phyloP scores from a whole-genome alignment of 2,888 invertebrate genomes.

The Ormyrus rosae region DNA sequence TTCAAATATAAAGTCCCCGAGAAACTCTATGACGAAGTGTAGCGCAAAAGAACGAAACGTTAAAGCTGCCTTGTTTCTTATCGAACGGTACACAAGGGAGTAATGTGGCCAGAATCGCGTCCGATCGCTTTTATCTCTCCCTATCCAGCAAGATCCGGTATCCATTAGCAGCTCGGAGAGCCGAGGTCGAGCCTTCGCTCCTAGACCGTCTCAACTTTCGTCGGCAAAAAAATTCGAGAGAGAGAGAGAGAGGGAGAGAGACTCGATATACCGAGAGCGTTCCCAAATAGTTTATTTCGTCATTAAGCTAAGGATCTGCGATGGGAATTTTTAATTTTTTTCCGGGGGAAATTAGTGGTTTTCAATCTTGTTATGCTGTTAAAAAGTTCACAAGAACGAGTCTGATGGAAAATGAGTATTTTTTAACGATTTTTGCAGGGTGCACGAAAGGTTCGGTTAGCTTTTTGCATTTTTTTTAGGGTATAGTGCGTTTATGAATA shows the following conservation, averaged over 20 bases:
- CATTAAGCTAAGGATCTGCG: too few relatives aligned
- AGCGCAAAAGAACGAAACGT: neutral
- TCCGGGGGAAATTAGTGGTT: too few relatives aligned
- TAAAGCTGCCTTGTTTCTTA: slow-evolving; percentile 26
- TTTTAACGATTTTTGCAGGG: too few relatives aligned
- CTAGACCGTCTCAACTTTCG: slow-evolving; percentile 8
- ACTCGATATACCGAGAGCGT: too few relatives aligned
- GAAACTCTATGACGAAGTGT: neutral
- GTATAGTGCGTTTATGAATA: neutral
- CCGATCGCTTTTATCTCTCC: slow-evolving; percentile 28
- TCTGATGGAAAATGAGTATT: too few relatives aligned
- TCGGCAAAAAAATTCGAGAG: neutral
- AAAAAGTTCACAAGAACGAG: too few relatives aligned
- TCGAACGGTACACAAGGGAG: slow-evolving; percentile 12
- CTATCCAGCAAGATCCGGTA: slow-evolving; percentile 23
- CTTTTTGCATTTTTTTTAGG: too few relatives aligned
- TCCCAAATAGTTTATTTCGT: too few relatives aligned
- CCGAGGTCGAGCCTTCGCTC: neutral
- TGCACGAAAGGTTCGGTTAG: too few relatives aligned
- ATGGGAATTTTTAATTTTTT: too few relatives aligned
- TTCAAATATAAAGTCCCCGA: neutral
- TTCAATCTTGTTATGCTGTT: too few relatives aligned
- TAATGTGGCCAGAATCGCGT: slow-evolving; percentile 16
- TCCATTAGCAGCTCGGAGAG: slow-evolving; percentile 31
- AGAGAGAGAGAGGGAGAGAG: neutral